Evolutionary conservation across 2,888 invertebrate genomes (phyloP), one percentile per base, ranked within the genome.

Genomic region (Chalcis sispes): DNA sequence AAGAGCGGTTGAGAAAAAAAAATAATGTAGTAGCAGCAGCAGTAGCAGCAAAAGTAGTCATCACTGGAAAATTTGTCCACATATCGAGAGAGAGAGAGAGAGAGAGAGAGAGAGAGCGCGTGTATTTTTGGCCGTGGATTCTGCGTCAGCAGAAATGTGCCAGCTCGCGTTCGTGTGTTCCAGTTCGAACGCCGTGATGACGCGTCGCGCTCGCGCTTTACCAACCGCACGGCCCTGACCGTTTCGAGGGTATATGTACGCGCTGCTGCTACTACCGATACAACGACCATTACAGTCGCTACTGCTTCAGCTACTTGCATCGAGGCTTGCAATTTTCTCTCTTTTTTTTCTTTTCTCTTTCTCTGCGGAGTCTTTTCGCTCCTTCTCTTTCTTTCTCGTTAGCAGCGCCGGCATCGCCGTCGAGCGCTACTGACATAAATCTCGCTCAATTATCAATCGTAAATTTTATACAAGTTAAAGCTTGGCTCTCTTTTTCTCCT

Each of bases 161-260:
- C 40, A 13, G 0, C 29, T n/a, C 7, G 18, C 50, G 23, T 10
- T n/a, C n/a, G 2, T 1, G 32, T 18, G 71, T 42, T 71, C 54
- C 71, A 71, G 62, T 62, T 62, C 23, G 56, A 72, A 32, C 4
- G 20, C 13, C 59, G 15, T 13, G 46, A 72, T 72, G 62, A 66
- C 65, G 72, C 56, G 62, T 5, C 18, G 8, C 18, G 8, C 4
- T 18, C 69, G 4, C n/a, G n/a, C n/a, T n/a, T n/a, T n/a, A n/a
- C n/a, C n/a, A n/a, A 32, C 32, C 42, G 27, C 54, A 48, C 62
- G 72, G 64, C 72, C 72, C 46, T 72, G 64, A 72, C 72, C 65
- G 72, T 65, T 72, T 48, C 64, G 56, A 72, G 62, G 72, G 29
- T 64, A 61, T 2, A 23, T 23, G 23, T 20, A 42, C 10, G 18